Evolutionary conservation across 2,888 invertebrate species (phyloP).

Genomic region (Tupiocoris notatus): DNA sequence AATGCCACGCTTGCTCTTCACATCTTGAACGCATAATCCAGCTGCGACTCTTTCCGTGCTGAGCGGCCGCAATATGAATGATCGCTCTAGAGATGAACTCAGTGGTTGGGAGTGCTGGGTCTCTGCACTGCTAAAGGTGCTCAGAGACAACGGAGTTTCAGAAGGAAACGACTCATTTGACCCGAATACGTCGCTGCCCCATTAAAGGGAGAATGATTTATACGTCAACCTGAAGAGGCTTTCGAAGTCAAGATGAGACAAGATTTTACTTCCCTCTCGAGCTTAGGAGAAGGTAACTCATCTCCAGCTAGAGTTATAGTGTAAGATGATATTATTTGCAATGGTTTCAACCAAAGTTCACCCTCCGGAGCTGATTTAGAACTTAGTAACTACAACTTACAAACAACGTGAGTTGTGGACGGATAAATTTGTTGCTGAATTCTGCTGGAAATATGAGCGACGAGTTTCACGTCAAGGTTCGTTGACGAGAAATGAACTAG

Average conservation of each 20-base stretch:
- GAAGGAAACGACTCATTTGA: background rate
- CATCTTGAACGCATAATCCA: too few relatives aligned
- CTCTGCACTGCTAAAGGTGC: too few relatives aligned
- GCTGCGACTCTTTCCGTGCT: too few relatives aligned
- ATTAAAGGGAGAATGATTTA: background rate
- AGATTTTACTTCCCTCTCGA: background rate
- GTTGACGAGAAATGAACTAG: too few relatives aligned
- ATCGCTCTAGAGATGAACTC: too few relatives aligned
- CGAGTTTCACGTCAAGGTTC: too few relatives aligned
- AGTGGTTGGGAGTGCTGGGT: too few relatives aligned
- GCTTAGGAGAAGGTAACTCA: background rate
- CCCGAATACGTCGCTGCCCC: background rate
- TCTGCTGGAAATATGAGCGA: too few relatives aligned
- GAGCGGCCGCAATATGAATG: too few relatives aligned
- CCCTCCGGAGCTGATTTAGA: background rate
- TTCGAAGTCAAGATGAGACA: background rate
- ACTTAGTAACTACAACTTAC: background rate
- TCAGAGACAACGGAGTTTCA: background rate
- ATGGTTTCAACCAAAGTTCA: background rate
- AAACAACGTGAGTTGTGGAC: background rate
- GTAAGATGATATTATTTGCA: background rate
- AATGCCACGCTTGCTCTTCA: too few relatives aligned
- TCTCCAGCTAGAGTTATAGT: background rate
- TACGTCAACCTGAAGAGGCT: background rate
- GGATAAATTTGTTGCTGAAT: too few relatives aligned